Percentiles rank a stretch among this genome's conserved stretches.
These are phyloP conservation scores for Aradus depressus DNA, from an alignment of 2,888 invertebrate genomes.

Conservation along the genomic window DNA sequence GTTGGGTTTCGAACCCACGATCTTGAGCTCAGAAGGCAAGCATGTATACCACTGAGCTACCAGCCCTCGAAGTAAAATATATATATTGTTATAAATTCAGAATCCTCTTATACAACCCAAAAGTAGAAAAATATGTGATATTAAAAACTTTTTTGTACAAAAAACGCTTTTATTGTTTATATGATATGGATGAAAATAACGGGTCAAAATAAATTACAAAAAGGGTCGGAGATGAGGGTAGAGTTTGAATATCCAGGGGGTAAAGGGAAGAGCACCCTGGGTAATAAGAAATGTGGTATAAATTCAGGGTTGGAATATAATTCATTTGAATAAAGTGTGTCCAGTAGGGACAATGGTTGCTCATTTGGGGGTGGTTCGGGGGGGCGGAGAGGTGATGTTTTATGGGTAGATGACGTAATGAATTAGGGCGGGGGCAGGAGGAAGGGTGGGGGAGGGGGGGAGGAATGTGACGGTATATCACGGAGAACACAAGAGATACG, in stretches of 20 bases:
- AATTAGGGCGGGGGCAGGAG: conserved; percentile 21
- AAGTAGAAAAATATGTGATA: too few relatives aligned
- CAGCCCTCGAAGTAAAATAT: too few relatives aligned
- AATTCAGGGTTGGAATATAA: conserved; percentile 23
- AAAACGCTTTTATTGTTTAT: too few relatives aligned
- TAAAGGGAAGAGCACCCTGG: too few relatives aligned
- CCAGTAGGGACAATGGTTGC: conserved; percentile 18
- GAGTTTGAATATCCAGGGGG: conserved; percentile 24
- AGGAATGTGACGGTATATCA: conserved; percentile 17
- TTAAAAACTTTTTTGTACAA: too few relatives aligned
- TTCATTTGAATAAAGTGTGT: conserved; percentile 28
- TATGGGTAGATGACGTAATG: conserved; percentile 27
- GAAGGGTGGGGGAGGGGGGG: conserved; percentile 16
- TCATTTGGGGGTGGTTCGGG: too few relatives aligned
- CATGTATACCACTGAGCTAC: too few relatives aligned
- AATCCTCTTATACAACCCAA: too few relatives aligned
- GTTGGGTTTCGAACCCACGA: too few relatives aligned
- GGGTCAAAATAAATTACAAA: conserved; percentile 24
- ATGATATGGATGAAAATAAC: conserved; percentile 23
- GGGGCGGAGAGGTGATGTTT: conserved; percentile 27
- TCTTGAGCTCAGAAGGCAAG: too few relatives aligned
- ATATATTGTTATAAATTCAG: too few relatives aligned
- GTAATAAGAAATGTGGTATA: conserved; percentile 27
- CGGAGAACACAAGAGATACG: conserved; percentile 15
- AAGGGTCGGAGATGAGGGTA: conserved; percentile 12